Evolutionary conservation across 2,797 vertebrate species (phyloP), one percentile per base, ranked within the genome.

Genomic region (Tapirus indicus): DNA sequence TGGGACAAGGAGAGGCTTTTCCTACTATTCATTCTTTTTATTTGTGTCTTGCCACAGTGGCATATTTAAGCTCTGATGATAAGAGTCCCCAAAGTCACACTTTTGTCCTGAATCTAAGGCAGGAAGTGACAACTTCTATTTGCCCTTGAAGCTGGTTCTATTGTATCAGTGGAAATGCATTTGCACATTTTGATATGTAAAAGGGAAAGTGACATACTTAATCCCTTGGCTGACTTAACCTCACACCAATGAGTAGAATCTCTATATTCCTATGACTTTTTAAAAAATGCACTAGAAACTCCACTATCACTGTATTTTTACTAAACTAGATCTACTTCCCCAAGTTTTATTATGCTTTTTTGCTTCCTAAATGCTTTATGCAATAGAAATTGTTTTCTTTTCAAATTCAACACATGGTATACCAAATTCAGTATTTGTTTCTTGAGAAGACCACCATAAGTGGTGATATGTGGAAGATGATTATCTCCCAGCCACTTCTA

Each of bases 351-450:
- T 79, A 91, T 56, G 21, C 0, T 86, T 93, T 90, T 85, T 32
- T 89, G 49, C 17, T 94, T 88, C 64, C 41, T 68, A 41, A 88
- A 20, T 79, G 21, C 49, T 77, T 75, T 91, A 69, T 35, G 78
- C 16, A 86, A 27, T 86, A 72, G 16, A 95, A 68, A n/a, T 62
- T 71, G 6, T 62, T 95, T 94, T 90, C 23, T 79, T 68, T 82
- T 78, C 16, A 66, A 94, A 88, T 96, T 88, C 6, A 92, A 52
- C 8, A 94, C 20, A 72, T 21, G 58, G 4, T 52, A 25, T 38
- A 80, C 20, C 41, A 79, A 82, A 91, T 66, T 41, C 23, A 83
- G 4, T 91, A 79, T 75, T 79, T 91, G 9, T 89, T 94, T 84
- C 85, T 87, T 77, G 56, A 83, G 58, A 49, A 68, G 21, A 66